Base-by-base conservation (phyloP, 2,113 vertebrate species). In the Edolisoma coerulescens region DNA sequence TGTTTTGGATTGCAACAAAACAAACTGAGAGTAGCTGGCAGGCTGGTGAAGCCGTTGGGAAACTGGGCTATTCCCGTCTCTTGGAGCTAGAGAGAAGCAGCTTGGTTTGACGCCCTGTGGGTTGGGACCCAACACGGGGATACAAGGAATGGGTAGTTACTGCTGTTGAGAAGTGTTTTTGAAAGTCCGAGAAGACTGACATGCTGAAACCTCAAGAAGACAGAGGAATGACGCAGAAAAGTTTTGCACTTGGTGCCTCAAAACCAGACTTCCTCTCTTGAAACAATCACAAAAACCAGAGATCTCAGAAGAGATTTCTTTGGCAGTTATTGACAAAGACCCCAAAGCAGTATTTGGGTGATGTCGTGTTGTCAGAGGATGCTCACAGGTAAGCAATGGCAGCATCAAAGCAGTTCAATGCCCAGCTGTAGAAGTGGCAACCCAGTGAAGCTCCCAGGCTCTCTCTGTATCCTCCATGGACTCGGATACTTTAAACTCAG, bases 1-100 rank as follows among this genome's bases (percentile, higher is more conserved):
- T 96, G 67, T 92, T 95, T 94, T 68, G 93, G 70, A 93, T 82
- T 82, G 65, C 74, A 91, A 47, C 77, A 93, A 93, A 96, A 94
- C 56, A 95, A 95, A 90, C 56, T 16, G 60, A 71, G 69, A 87
- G 81, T 79, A 65, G 37, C 89, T 94, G 96, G 87, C 95, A 95
- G 73, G 49, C 65, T 45, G 1, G 74, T 82, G 65, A 90, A 89
- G 69, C 53, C 45, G 0, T 75, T 89, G 88, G 95, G 92, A 97
- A 96, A 73, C 79, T 0, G 23, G 88, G 54, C 95, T 96, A 93
- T 94, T 96, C 96, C 92, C 5, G 85, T 92, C 96, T 84, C 67
- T 1, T 1, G 26, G 82, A 94, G 85, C 53, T 90, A 45, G 71
- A 69, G 82, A 90, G 69, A 75, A 77, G 64, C 45, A 65, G 75